These are phyloP conservation scores for Ophraella communa DNA, from an alignment of 2,888 invertebrate species.

Conservation along the genomic window DNA sequence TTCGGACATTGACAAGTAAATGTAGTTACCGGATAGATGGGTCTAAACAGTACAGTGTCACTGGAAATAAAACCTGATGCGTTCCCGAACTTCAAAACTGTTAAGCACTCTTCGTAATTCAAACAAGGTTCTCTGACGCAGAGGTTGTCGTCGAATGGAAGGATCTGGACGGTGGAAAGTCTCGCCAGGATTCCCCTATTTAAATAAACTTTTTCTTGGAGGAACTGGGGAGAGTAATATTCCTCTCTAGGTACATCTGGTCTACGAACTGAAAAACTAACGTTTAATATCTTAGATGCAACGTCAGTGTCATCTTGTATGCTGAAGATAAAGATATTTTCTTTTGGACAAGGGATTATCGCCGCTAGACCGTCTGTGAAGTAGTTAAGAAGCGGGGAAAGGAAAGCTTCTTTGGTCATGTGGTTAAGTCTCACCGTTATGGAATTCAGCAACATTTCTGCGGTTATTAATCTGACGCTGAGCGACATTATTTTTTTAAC, in stretches of 20 bases:
- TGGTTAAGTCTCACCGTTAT: conserved; percentile 92
- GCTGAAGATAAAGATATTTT: conserved; percentile 91
- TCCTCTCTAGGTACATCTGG: conserved; percentile 80
- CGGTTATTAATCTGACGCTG: conserved; percentile 87
- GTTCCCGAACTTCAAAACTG: conserved; percentile 90
- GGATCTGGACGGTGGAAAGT: conserved; percentile 84
- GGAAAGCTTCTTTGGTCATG: conserved; percentile 91
- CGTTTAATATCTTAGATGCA: conserved; percentile 84
- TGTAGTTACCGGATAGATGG: conserved; percentile 93
- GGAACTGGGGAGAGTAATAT: conserved; percentile 86
- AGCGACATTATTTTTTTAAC: conserved; percentile 92
- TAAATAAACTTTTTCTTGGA: conserved; percentile 93
- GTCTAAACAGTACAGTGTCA: conserved; percentile 88
- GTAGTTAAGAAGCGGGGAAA: conserved; percentile 85
- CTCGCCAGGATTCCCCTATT: conserved; percentile 87
- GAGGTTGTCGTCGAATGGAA: conserved; percentile 95
- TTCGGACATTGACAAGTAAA: conserved; percentile 91
- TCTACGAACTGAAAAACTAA: conserved; percentile 88
- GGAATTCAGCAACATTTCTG: conserved; percentile 92
- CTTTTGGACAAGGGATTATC: conserved; percentile 89
- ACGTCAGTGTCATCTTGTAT: conserved; percentile 93
- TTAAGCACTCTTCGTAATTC: conserved; percentile 91
- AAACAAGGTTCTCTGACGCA: conserved; percentile 95
- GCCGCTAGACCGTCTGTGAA: conserved; percentile 91
- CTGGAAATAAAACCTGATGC: conserved; percentile 90